Evolutionary conservation across 2,888 invertebrate species (phyloP).

Genomic region (Drosophila affinis): DNA sequence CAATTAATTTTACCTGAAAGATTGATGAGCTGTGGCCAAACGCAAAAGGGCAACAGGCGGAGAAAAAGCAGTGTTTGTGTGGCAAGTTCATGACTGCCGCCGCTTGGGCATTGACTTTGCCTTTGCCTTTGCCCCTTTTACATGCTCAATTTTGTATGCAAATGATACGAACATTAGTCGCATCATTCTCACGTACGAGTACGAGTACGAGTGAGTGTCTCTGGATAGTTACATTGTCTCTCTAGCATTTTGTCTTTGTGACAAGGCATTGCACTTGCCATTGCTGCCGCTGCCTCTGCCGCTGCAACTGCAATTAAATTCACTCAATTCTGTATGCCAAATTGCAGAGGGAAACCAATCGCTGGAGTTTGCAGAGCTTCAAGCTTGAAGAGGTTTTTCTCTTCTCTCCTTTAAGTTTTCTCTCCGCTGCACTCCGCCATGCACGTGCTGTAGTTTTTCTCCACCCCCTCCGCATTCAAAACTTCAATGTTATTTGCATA

Average conservation of each 20-base stretch:
- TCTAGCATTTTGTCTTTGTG: slow-evolving; percentile 45
- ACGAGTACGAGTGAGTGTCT: slow-evolving; percentile 16
- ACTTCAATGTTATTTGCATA: slow-evolving; percentile 55
- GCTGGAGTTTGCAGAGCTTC: slow-evolving; percentile 36
- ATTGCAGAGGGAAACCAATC: slow-evolving; percentile 43
- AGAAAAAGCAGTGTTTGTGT: slow-evolving; percentile 4
- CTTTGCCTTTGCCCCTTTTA: slow-evolving; percentile 51
- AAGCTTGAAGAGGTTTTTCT: slow-evolving; percentile 33
- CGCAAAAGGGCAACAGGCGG: background rate
- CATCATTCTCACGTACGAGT: slow-evolving; percentile 55
- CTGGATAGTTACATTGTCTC: slow-evolving; percentile 21
- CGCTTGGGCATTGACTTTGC: slow-evolving; percentile 66
- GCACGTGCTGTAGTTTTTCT: slow-evolving; percentile 51
- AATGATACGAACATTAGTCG: slow-evolving; percentile 62
- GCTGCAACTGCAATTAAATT: slow-evolving; percentile 68
- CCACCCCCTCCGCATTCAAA: background rate
- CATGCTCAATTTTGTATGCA: slow-evolving; percentile 66
- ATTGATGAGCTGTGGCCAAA: slow-evolving; percentile 31
- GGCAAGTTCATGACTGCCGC: slow-evolving; percentile 43
- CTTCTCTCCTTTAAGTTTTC: slow-evolving; percentile 20
- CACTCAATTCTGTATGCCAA: slow-evolving; percentile 64
- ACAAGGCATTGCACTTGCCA: slow-evolving; percentile 59
- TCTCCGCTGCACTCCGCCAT: slow-evolving; percentile 22
- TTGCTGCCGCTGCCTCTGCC: background rate
- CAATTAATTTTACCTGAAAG: slow-evolving; percentile 48